Evolutionary conservation across 2,888 invertebrate species (phyloP).

Genomic region (Agrotis ipsilon): DNA sequence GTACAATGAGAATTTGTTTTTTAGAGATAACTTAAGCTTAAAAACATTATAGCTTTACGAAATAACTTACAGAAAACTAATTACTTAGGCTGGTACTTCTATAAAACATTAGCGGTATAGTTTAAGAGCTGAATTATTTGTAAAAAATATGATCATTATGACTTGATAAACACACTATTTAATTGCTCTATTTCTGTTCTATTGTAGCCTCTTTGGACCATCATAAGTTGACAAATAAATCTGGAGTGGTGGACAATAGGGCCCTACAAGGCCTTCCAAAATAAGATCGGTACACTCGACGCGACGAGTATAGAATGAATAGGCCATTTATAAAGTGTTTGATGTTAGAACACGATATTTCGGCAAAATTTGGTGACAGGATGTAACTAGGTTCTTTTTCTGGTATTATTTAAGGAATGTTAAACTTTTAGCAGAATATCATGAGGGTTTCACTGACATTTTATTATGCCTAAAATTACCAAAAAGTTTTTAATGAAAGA

Average conservation of each 20-base stretch:
- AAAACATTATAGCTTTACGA: slow-evolving; percentile 6
- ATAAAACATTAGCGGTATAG: background rate
- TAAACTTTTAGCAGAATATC: slow-evolving; percentile 21
- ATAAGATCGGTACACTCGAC: background rate
- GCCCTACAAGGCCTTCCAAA: background rate
- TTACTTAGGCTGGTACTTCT: background rate
- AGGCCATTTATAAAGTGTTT: background rate
- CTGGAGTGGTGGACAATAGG: background rate
- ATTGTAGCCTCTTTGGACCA: background rate
- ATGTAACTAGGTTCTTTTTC: background rate
- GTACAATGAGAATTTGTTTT: slow-evolving; percentile 41
- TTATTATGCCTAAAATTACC: background rate
- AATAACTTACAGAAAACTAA: slow-evolving; percentile 10
- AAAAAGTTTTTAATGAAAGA: slow-evolving; percentile 27
- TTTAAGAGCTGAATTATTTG: background rate
- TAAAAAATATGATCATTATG: too few species aligned
- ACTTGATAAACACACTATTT: background rate
- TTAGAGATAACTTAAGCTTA: background rate
- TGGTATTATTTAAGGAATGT: background rate
- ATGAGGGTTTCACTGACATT: slow-evolving; percentile 24
- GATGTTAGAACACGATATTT: too few species aligned
- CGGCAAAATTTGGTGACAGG: too few species aligned
- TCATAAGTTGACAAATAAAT: background rate
- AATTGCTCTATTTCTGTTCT: background rate
- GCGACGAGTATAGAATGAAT: background rate